Base-by-base conservation (phyloP, 2,888 invertebrate genomes). In the Tiphia femorata region DNA sequence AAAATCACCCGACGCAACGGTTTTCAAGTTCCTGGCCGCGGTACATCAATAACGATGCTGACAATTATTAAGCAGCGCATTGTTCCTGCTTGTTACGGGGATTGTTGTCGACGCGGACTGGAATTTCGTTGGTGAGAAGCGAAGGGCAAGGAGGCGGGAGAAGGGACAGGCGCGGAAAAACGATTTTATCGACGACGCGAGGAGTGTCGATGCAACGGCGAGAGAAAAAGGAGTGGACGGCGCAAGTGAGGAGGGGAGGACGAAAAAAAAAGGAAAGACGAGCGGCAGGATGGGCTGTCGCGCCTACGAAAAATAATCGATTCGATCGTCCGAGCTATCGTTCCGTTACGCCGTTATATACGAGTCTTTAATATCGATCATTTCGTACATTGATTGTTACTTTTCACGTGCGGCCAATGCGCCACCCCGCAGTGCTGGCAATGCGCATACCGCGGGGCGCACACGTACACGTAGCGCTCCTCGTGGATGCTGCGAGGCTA, bases 31-130 rank as follows among this genome's bases (percentile, higher is more conserved):
- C 54, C 56, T 49, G 44, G 49, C 59, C 52, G 58, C 49, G 54
- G 63, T 50, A 60, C 70, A 64, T 67, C 70, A 64, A 69, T 67
- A 67, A 67, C 58, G 52, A 50, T 56, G 42, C 60, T 64, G 67
- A 56, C 64, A 54, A 70, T 70, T 68, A 68, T 70, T 64, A 70
- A 70, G 68, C 56, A 46, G 17, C 17, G 43, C 53, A 64, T 47
- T 62, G 44, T 61, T 52, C 50, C 53, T 44, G 58, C 64, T 64
- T 64, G 67, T 69, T 70, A 70, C 63, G 56, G 5, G 44, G 47
- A 70, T 68, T 70, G 67, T 68, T 63, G 63, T 57, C 33, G 33
- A 27, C 43, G 43, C 43, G 51, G 17, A 21, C 42, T 42, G 54
- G 49, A 54, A 49, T 62, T 52, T 51, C 25, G 41, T 41, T 49